Conservation (phyloP, 2,888 invertebrate genomes). For the Cerceris rybyensis region DNA sequence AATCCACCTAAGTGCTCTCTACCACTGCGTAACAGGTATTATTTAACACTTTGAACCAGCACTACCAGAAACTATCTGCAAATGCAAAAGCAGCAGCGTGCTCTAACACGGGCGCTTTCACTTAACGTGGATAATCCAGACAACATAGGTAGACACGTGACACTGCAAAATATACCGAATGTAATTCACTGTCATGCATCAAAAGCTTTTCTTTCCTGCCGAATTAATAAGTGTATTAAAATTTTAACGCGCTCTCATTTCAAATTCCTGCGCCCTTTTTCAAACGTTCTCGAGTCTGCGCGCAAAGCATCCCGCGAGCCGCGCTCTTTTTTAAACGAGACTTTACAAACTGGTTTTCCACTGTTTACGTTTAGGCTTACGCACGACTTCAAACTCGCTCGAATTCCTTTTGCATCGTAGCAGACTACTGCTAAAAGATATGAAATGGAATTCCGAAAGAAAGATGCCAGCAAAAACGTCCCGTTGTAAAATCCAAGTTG, state of each 20-base stretch:
- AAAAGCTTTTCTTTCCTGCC: slow-evolving; percentile 19
- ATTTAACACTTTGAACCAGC: not conserved
- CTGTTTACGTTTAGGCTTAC: too few relatives aligned
- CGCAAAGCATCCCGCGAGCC: not conserved
- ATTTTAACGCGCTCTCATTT: not conserved
- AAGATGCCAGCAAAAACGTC: too few relatives aligned
- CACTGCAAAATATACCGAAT: slow-evolving; percentile 18
- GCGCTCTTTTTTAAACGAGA: too few relatives aligned
- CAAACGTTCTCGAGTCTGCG: not conserved
- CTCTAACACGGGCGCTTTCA: slow-evolving; percentile 32
- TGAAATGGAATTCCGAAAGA: too few relatives aligned
- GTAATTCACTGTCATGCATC: slow-evolving; percentile 33
- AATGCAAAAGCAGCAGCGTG: not conserved
- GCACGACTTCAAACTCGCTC: too few relatives aligned
- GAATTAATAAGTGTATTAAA: not conserved
- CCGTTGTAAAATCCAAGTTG: too few relatives aligned
- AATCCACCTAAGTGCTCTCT: too few relatives aligned
- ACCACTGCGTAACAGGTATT: too few relatives aligned
- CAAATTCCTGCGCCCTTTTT: not conserved
- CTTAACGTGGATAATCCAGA: slow-evolving; percentile 37
- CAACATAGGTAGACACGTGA: slow-evolving; percentile 31
- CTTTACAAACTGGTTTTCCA: too few relatives aligned
- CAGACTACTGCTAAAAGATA: too few relatives aligned
- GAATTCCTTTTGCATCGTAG: too few relatives aligned
- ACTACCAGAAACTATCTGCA: not conserved